Percentiles rank a stretch among this genome's conserved stretches.
Evolutionary conservation across 2,113 vertebrate species (phyloP).

Genomic region (Paramisgurnus dabryanus): DNA sequence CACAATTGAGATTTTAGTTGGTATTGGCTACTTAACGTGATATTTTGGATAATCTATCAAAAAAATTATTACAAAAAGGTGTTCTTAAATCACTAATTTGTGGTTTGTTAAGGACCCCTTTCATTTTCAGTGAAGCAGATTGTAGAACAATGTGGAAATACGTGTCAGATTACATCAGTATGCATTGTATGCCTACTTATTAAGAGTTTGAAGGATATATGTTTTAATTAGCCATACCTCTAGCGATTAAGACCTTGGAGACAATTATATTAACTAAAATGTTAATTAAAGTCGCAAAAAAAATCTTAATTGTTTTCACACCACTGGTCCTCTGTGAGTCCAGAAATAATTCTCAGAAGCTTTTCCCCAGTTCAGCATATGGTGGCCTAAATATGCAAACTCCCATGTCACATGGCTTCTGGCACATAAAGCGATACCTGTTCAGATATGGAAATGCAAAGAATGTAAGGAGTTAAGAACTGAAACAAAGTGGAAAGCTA

Average conservation of each 20-base stretch:
- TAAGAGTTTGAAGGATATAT: constrained; percentile 83
- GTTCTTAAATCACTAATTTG: not conserved
- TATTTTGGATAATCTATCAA: constrained; percentile 34
- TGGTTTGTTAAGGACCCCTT: not conserved
- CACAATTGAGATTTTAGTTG: constrained; percentile 17
- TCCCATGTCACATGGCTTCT: constrained; percentile 40
- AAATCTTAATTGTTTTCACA: constrained; percentile 87
- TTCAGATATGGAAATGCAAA: constrained; percentile 26
- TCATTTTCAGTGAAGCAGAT: not conserved
- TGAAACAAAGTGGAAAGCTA: constrained; percentile 46
- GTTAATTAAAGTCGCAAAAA: constrained; percentile 91
- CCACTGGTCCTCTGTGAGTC: constrained; percentile 75
- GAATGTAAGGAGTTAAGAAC: constrained; percentile 33
- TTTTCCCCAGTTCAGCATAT: constrained; percentile 48
- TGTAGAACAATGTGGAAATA: constrained; percentile 4
- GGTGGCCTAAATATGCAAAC: constrained; percentile 59
- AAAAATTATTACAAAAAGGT: not conserved
- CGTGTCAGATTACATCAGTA: constrained; percentile 64
- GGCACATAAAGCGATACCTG: constrained; percentile 47
- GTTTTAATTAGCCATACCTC: constrained; percentile 90
- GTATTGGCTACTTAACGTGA: constrained; percentile 42
- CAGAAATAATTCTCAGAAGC: constrained; percentile 61
- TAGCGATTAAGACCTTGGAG: constrained; percentile 80
- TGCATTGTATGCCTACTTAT: constrained; percentile 77
- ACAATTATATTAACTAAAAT: constrained; percentile 88